A percentile compares a stretch with the other conserved stretches of the same genome.
These are phyloP conservation scores for Diceros bicornis DNA, from an alignment of 2,797 vertebrate genomes.

Conservation along the genomic window DNA sequence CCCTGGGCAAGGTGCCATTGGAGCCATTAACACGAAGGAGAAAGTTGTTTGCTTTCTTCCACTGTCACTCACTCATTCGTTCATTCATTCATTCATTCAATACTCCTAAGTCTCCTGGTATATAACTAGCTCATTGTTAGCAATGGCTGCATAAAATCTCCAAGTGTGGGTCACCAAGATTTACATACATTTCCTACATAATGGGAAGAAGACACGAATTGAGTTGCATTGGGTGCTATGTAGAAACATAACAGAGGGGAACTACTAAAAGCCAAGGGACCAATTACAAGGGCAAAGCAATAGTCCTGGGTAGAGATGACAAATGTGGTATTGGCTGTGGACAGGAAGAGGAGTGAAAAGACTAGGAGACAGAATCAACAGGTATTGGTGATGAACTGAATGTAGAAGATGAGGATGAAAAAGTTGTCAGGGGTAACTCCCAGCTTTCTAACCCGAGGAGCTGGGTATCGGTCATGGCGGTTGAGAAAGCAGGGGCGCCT, in stretches of 20 bases:
- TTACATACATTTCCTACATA: background rate
- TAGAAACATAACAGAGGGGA: background rate
- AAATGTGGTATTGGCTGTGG: background rate
- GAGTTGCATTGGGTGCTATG: background rate
- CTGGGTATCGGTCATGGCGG: fast-evolving
- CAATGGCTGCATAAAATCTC: background rate
- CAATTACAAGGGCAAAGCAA: background rate
- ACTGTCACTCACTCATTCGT: background rate
- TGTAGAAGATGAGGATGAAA: background rate
- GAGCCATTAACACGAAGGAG: background rate
- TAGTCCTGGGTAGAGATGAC: background rate
- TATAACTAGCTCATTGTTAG: background rate
- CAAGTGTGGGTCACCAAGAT: background rate
- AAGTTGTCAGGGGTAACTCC: background rate
- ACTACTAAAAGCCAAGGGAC: background rate
- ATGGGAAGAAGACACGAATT: background rate
- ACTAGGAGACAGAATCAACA: background rate
- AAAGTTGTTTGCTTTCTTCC: background rate
- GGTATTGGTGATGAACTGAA: background rate
- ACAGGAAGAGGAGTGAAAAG: background rate
- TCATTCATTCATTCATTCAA: background rate
- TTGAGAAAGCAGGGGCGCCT: background rate
- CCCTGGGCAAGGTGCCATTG: background rate
- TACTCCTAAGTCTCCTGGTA: background rate
- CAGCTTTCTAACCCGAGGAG: background rate